Conservation (phyloP, 2,113 vertebrate genomes). For the Choloepus hoffmanni region DNA sequence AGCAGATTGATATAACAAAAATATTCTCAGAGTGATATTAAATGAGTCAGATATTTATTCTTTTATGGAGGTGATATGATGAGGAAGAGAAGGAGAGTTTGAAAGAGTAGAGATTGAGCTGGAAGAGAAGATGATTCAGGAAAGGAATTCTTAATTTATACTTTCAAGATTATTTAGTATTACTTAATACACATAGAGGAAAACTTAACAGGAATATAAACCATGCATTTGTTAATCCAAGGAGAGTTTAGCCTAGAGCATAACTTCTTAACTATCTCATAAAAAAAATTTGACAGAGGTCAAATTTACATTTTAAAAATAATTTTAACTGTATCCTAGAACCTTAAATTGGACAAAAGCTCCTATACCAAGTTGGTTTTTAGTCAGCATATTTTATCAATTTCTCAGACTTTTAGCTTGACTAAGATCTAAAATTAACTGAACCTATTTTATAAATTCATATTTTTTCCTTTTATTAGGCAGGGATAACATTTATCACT, state of each 20-base stretch:
- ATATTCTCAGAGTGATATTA: not conserved
- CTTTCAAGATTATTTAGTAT: not conserved
- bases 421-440: constrained; percentile 43
- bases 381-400: not conserved
- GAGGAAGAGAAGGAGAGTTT: not conserved
- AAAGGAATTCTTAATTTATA: not conserved
- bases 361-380: not conserved
- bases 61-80: not conserved
- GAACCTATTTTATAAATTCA: constrained; percentile 47
- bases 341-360: not conserved
- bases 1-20: not conserved
- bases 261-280: constrained; percentile 40
- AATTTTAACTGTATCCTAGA: not conserved
- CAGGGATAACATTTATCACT: constrained; percentile 50
- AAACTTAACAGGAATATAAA: not conserved
- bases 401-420: not conserved
- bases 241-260: not conserved
- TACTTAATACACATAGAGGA: not conserved
- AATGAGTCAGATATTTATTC: not conserved
- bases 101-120: not conserved
- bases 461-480: constrained; percentile 58
- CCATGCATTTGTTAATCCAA: not conserved
- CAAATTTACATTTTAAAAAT: not conserved
- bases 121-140: not conserved
- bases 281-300: not conserved